Conservation (phyloP, 1,140 invertebrate genomes). For the Philotrypesis tridentata region DNA sequence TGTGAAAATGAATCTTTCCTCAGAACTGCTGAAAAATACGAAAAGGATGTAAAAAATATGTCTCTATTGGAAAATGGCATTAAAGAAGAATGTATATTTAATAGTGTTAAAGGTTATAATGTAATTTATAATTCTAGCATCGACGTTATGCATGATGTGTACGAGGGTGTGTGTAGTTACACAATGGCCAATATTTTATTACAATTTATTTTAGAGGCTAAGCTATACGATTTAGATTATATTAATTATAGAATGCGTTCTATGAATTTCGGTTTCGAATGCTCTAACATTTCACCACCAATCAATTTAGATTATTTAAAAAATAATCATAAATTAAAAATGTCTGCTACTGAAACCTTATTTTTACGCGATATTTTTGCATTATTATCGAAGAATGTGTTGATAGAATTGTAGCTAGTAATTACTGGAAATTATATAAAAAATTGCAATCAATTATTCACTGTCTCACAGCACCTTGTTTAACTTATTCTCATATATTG, state of each 20-base stretch:
- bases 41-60: slow-evolving; percentile 28
- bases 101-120: slow-evolving; percentile 40
- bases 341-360: slow-evolving; percentile 55
- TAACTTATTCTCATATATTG: not conserved
- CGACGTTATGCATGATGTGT: slow-evolving; percentile 46
- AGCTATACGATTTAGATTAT: slow-evolving; percentile 15
- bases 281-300: not conserved
- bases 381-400: slow-evolving; percentile 55
- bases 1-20: slow-evolving; percentile 14
- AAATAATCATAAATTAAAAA: slow-evolving; percentile 44
- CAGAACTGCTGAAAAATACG: slow-evolving; percentile 16
- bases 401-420: slow-evolving; percentile 48
- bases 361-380: slow-evolving; percentile 55
- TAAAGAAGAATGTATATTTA: slow-evolving; percentile 34
- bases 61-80: slow-evolving; percentile 29
- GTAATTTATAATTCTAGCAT: slow-evolving; percentile 29
- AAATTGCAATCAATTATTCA: slow-evolving; percentile 49
- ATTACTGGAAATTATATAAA: slow-evolving; percentile 51
- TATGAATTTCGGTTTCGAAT: slow-evolving; percentile 27
- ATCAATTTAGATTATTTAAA: slow-evolving; percentile 33
- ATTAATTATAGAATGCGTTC: slow-evolving; percentile 25
- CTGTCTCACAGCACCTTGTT: slow-evolving; percentile 19
- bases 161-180: slow-evolving; percentile 37
- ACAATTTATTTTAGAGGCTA: not conserved
- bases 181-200: slow-evolving; percentile 4